Conservation (phyloP, 2,113 vertebrate species). For the Cricetomys ansorgei region DNA sequence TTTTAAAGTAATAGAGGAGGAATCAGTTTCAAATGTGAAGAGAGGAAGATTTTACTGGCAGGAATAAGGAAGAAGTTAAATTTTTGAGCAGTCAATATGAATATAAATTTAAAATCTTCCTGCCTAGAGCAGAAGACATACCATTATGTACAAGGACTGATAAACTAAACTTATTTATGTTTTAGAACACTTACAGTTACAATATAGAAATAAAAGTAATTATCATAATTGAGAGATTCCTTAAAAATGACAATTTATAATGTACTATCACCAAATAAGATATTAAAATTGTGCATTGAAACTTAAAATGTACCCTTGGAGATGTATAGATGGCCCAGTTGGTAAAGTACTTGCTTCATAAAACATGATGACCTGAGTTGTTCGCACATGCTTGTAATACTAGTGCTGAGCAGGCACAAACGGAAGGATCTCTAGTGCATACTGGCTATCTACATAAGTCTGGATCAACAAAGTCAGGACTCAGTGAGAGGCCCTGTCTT, state of each 20-base stretch:
- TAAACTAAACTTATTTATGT: constrained; percentile 1
- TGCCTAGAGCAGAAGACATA: constrained; percentile 3
- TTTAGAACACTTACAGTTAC: constrained; percentile 2
- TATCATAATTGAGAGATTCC: constrained; percentile 45
- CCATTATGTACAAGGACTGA: background rate
- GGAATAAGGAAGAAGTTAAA: background rate
- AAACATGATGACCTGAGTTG: background rate
- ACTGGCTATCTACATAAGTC: background rate
- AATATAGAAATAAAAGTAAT: constrained; percentile 20
- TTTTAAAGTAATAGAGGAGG: constrained; percentile 35
- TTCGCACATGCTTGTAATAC: background rate
- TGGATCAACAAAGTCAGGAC: background rate
- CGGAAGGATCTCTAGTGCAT: background rate
- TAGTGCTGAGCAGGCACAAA: background rate
- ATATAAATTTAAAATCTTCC: constrained; percentile 38
- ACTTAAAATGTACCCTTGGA: background rate
- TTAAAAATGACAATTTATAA: constrained; percentile 41
- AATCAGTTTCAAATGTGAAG: background rate
- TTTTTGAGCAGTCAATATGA: background rate
- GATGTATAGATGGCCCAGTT: too few relatives aligned
- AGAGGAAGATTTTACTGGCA: background rate
- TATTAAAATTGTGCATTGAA: background rate
- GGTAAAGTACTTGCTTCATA: background rate
- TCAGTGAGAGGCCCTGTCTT: too few relatives aligned
- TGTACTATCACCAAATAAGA: background rate